phyloP scores from a whole-genome alignment of 2,888 invertebrate genomes.

The Zhengitettix transpicula region DNA sequence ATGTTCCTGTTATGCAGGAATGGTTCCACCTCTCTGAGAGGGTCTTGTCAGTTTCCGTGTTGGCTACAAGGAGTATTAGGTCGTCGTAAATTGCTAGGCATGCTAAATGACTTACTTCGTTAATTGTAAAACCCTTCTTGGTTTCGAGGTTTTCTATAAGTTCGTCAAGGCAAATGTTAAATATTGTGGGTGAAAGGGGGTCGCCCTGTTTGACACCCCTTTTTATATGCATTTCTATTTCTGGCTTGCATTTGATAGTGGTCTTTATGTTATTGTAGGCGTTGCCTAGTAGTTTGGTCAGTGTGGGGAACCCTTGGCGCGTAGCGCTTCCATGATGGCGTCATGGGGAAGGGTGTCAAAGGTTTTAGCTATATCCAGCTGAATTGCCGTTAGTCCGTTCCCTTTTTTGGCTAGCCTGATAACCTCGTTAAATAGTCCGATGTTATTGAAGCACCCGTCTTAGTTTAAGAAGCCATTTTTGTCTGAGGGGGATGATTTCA shows the following conservation, averaged over 20 bases:
- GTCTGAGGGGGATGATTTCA: not conserved
- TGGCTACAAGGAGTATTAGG: conserved; percentile 6
- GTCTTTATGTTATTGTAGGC: conserved; percentile 1
- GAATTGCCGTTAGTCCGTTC: conserved; percentile 9
- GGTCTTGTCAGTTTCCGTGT: not conserved
- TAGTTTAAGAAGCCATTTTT: not conserved
- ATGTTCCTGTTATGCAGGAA: too few species aligned
- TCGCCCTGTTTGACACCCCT: conserved; percentile 13
- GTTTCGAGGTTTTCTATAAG: conserved; percentile 1
- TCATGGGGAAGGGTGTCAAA: conserved; percentile 16
- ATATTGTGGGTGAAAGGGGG: conserved; percentile 10
- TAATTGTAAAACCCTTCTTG: not conserved
- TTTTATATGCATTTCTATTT: too few species aligned
- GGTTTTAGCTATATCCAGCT: conserved; percentile 14
- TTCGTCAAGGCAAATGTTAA: conserved; percentile 11
- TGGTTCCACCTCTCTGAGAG: too few species aligned
- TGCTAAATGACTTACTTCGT: not conserved
- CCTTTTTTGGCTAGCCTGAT: not conserved
- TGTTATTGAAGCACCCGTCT: not conserved
- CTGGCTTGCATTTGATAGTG: too few species aligned
- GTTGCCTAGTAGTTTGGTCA: conserved; percentile 2
- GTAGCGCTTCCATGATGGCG: conserved; percentile 1
- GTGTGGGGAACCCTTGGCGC: not conserved
- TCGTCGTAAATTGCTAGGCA: conserved; percentile 12
- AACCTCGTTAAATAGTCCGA: conserved; percentile 6